Base-by-base conservation (phyloP, 2,113 vertebrate species). In the Spheniscus mendiculus region DNA sequence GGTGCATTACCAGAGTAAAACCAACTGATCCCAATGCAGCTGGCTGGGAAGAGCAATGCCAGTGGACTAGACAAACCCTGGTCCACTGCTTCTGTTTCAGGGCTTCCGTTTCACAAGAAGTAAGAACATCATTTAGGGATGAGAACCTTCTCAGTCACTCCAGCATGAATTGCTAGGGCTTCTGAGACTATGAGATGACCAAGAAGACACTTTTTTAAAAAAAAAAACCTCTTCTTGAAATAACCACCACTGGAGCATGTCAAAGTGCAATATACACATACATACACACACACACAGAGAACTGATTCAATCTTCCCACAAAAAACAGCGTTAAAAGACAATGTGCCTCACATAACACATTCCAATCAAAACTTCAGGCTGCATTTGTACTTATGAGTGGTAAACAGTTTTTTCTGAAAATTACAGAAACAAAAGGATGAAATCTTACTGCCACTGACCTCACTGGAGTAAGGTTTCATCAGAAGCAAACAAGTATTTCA, bases 251-350 rank as follows among this genome's bases (percentile, higher is more conserved):
- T 72, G 50, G 10, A 94, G 81, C 74, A 55, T 52, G 47, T 91
- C 53, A 83, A 95, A 97, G 36, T 88, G 87, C 83, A 97, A 94
- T 91, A 91, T 36, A 95, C 23, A 93, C 44, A 34, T 8, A 95
- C 69, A 83, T 6, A 81, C 62, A 87, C 50, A 32, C 38, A 25
- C 32, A 87, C 6, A 69, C 4, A 45, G 44, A 92, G 38, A 83
- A 83, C 93, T 96, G 66, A 74, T 86, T 93, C 89, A 92, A 84
- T 93, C 93, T 97, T 94, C 95, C 90, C 87, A 97, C 85, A 96
- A 76, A 83, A 84, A 96, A 96, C 87, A 94, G 66, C 66, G 79
- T 94, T 87, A 86, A 95, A 97, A 98, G 97, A 97, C 87, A 97
- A 89, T 58, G 52, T 79, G 82, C 90, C 95, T 97, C 94, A 94